Base-by-base conservation (phyloP, 2,113 vertebrate genomes). In the Syngnathus typhle region DNA sequence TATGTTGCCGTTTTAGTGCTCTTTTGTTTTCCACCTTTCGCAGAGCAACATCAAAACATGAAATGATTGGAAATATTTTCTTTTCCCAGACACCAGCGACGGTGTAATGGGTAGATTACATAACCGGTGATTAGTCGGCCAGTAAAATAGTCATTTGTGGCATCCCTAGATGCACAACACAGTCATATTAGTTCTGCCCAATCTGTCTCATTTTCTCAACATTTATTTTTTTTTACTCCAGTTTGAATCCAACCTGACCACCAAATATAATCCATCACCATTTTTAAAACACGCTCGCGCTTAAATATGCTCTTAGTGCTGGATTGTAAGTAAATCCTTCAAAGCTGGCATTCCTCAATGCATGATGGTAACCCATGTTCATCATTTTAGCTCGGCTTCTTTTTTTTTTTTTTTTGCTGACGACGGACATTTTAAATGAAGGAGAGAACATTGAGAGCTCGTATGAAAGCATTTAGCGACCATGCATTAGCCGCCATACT, bases 401-500 rank as follows among this genome's bases (percentile, higher is more conserved):
- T 63, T 77, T 65, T 6, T 9, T n/a, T 19, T 59, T 72, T 32
- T 9, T 63, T 78, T 68, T 74, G 65, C 67, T 62, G 75, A 75
- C 4, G 0, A 18, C 68, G 59, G 64, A 62, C 65, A 65, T 79
- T 78, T 62, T 27, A 69, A 74, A 54, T 61, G 67, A 66, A 60
- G 36, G 23, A 18, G 60, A 49, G 19, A 19, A 58, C 63, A 36
- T 58, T 44, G 66, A 7, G 46, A 43, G 60, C 61, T 78, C 66
- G 69, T 77, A 71, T 44, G 8, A 55, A 60, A 60, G 75, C 65
- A 44, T 80, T 65, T 74, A 64, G 67, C 69, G 61, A 36, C 9
- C 19, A 12, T 74, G 76, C 72, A 67, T 87, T 78, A 79, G 75
- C 74, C 73, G 71, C 65, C 64, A 16, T 65, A 70, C 27, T 68